Conservation (phyloP, 2,797 vertebrate species). For the Leuciscus waleckii region DNA sequence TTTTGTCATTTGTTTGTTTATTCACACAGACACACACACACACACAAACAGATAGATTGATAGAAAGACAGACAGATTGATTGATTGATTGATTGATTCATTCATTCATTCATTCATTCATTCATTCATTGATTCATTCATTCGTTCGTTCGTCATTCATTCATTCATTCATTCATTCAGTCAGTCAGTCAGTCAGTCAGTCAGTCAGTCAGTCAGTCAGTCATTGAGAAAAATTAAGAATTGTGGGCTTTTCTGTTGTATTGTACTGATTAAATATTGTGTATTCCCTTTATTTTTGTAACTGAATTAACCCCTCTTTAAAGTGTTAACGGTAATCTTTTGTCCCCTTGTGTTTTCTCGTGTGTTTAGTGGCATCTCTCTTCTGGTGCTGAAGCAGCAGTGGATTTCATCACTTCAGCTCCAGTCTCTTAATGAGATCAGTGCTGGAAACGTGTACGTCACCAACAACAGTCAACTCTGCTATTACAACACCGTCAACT, state of each 20-base stretch:
- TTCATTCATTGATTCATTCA: neutral
- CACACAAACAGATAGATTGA: neutral
- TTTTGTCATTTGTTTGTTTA: too few species aligned
- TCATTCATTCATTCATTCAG: too few species aligned
- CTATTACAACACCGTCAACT: conserved; percentile 96
- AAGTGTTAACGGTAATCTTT: neutral
- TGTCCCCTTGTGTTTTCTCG: neutral
- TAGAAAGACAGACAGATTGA: neutral
- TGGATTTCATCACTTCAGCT: conserved; percentile 93
- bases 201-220: too few species aligned
- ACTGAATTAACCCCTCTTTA: neutral
- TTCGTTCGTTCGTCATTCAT: neutral
- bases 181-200: too few species aligned
- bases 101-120: too few species aligned
- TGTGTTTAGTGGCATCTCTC: conserved; percentile 88
- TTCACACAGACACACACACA: too few species aligned
- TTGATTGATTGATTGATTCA: neutral
- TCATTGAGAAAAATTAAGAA: too few species aligned
- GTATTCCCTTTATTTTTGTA: too few species aligned
- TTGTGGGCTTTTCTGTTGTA: too few species aligned
- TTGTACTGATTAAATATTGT: too few species aligned
- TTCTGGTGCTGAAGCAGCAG: conserved; percentile 95
- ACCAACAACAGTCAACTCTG: conserved; percentile 95
- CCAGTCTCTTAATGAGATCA: conserved; percentile 94
- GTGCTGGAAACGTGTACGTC: conserved; percentile 95